Base-by-base conservation (phyloP, 2,113 vertebrate species). In the Mustela nigripes region DNA sequence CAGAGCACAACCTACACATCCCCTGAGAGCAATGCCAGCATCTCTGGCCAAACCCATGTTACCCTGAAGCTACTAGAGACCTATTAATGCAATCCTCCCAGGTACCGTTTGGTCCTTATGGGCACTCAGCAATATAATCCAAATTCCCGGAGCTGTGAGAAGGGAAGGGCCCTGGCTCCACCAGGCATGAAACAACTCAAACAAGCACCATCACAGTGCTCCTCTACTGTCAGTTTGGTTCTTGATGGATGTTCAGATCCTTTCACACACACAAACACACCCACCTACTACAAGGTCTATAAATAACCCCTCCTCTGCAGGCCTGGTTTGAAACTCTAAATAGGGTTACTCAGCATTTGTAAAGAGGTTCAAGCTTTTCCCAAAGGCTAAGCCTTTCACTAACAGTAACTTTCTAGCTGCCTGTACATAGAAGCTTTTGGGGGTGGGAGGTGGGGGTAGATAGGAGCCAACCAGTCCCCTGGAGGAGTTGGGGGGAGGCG, bases 221-320 rank as follows among this genome's bases (percentile, higher is more conserved):
- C 18, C 12, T 73, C 22, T 19, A 36, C 58, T 36, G 53, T 91
- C 79, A 87, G 86, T 94, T 26, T 81, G n/a, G 81, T 91, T 83
- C 76, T 87, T 71, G 56, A 94, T 39, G 5, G n/a, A 5, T 86
- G 33, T 89, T 96, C 91, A 91, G 79, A 86, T 89, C 94, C 73
- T 97, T 93, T 89, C 95, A 89, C 24, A 89, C 39, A 81, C 56
- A 90, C 80, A 92, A 94, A 89, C 69, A 96, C 89, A 80, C 42
- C 71, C 94, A 97, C 58, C 58, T 84, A 87, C 96, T 83, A 95
- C 24, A 63, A 91, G 14, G 5, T 81, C 89, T 94, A 90, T 95
- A 95, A 95, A 84, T 92, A 97, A 90, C 84, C 62, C n/a, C 33
- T 90, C 19, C 83, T 97, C 86, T n/a, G 50, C 50, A 94, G 74